phyloP scores from a whole-genome alignment of 2,888 invertebrate genomes.

The Cephus pulcher region DNA sequence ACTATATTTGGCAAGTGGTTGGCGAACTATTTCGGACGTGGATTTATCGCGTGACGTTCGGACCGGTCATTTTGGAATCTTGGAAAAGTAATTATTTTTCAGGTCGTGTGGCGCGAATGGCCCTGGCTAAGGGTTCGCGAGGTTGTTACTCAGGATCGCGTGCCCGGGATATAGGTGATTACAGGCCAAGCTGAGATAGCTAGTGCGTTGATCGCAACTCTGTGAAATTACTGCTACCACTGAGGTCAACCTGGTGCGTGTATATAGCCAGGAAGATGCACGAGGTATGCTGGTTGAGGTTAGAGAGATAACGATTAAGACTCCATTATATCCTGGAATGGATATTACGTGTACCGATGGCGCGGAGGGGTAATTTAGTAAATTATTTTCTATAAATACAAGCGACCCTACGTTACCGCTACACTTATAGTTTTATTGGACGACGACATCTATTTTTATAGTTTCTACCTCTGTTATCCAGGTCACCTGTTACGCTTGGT shows the following conservation, averaged over 20 bases:
- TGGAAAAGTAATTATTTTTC: not conserved
- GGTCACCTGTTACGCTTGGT: not conserved
- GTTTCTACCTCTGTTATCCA: not conserved
- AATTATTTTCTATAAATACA: not conserved
- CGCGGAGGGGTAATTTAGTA: not conserved
- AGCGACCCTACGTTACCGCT: not conserved
- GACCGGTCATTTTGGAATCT: not conserved
- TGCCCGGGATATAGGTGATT: not conserved
- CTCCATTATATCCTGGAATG: not conserved
- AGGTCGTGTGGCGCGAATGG: not conserved
- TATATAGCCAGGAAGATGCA: not conserved
- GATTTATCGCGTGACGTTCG: not conserved
- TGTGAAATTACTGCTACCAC: not conserved
- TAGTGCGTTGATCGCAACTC: not conserved
- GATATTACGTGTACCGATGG: not conserved
- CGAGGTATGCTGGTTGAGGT: not conserved
- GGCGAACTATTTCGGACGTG: not conserved
- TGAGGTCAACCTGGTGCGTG: not conserved
- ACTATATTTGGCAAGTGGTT: not conserved
- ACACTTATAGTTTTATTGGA: not conserved
- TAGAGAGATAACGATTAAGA: not conserved
- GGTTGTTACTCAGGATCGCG: not conserved
- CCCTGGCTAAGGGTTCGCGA: not conserved
- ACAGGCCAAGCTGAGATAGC: not conserved
- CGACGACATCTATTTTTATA: not conserved